These are phyloP conservation scores for Apogon hyalosoma DNA, from an alignment of 2,797 vertebrate genomes.

Conservation along the genomic window DNA sequence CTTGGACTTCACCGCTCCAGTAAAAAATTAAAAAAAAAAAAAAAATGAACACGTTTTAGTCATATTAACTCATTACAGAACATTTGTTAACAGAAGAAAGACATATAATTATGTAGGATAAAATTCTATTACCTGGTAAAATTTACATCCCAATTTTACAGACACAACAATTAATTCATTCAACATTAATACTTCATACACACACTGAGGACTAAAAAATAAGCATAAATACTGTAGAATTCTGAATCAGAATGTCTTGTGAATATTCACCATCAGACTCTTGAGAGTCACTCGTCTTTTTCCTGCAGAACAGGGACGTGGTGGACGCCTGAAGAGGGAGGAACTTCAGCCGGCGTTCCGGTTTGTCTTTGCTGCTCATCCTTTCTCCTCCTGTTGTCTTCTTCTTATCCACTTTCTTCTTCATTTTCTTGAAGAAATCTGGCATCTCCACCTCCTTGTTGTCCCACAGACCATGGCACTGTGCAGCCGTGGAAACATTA, in stretches of 20 bases:
- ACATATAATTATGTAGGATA: too few species aligned
- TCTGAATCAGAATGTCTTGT: background rate
- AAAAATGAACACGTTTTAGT: constrained; percentile 3
- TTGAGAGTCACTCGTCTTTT: constrained; percentile 47
- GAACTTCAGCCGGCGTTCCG: constrained; percentile 65
- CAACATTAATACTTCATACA: too few species aligned
- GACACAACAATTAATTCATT: too few species aligned
- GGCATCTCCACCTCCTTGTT: constrained; percentile 84
- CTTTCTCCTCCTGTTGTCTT: constrained; percentile 71
- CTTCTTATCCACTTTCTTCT: constrained; percentile 81
- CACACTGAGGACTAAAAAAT: too few species aligned
- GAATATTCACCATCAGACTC: constrained; percentile 63
- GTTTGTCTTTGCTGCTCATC: constrained; percentile 31
- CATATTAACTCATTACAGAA: background rate
- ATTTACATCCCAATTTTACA: too few species aligned
- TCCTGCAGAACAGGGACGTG: constrained; percentile 70
- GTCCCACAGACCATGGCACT: constrained; percentile 89
- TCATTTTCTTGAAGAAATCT: constrained; percentile 83
- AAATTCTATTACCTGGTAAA: too few species aligned
- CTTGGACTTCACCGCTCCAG: constrained; percentile 73
- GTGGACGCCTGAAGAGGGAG: constrained; percentile 77
- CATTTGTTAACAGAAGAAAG: background rate
- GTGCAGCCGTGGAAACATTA: constrained; percentile 6
- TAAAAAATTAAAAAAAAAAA: constrained; percentile 17
- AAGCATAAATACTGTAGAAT: background rate